Evolutionary conservation across 2,797 vertebrate genomes (phyloP), one percentile per base, ranked within the genome.

Genomic region (Synanceia verrucosa): DNA sequence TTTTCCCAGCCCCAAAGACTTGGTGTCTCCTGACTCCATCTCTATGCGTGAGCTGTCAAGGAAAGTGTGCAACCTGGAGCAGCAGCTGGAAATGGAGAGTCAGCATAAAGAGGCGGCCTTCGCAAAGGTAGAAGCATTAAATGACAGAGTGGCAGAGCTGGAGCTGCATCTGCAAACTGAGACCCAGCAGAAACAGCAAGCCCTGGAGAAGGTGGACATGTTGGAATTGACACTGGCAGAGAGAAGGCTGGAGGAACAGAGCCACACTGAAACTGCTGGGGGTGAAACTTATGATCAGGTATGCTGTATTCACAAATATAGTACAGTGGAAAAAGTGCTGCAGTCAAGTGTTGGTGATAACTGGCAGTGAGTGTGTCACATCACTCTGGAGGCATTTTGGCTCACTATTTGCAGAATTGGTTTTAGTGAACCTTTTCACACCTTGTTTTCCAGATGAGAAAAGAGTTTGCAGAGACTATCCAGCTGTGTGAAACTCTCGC

Each of bases 401-500:
- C n/a, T n/a, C n/a, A n/a, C n/a, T n/a, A n/a, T n/a, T n/a, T n/a
- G n/a, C n/a, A n/a, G n/a, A n/a, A n/a, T n/a, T 34, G 16, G 1
- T 36, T 50, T 67, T 12, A 2, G 8, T 13, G 3, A 12, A 63
- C 1, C 24, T 58, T 6, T 10, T 46, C 11, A 29, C 10, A 4
- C 3, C 3, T 64, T 76, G 16, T 75, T 53, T 85, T 84, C 47
- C 86, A 96, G 95, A 87, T 73, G 48, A 86, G 64, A n/a, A 91
- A 36, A 71, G 89, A 95, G 33, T 94, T 96, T 37, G 90, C 84
- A 56, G 95, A 97, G 69, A 94, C 94, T 52, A 76, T 96, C 65
- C 93, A 96, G 47, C 82, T 96, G 55, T 96, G 96, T 92, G 95
- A 97, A 90, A 85, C 57, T 0, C 77, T 96, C 33, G 81, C 89